Percentiles rank a stretch among this genome's conserved stretches.
Evolutionary conservation across 1,140 invertebrate species (phyloP).

Genomic region (Drosophila ananassae): DNA sequence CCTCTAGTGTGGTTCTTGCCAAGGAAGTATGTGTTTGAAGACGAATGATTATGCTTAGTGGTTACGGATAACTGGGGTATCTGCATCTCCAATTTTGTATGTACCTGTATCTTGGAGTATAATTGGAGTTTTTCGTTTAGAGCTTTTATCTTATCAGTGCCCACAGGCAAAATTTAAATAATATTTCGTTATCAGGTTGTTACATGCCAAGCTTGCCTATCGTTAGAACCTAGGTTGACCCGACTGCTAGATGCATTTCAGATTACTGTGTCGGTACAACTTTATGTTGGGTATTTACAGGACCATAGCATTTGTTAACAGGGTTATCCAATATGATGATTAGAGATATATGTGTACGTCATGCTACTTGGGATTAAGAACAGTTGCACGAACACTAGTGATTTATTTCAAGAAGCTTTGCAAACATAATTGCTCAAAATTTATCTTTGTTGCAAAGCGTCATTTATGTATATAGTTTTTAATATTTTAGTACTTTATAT

Average conservation of each 20-base stretch:
- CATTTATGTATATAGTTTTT: constrained; percentile 42
- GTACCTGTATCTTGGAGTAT: constrained; percentile 4
- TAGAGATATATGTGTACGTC: constrained; percentile 19
- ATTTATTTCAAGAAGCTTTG: constrained; percentile 40
- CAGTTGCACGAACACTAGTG: constrained; percentile 49
- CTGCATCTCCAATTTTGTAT: constrained; percentile 5
- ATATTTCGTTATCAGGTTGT: constrained; percentile 9
- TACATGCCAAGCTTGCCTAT: neutral
- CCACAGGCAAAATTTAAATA: constrained; percentile 53
- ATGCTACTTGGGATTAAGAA: constrained; percentile 45
- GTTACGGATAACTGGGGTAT: neutral
- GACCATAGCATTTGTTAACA: constrained; percentile 54
- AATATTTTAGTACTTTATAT: constrained; percentile 15
- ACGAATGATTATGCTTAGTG: constrained; percentile 72
- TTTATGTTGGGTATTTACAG: constrained; percentile 65
- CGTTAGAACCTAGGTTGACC: constrained; percentile 50
- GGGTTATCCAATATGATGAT: constrained; percentile 30
- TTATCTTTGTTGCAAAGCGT: constrained; percentile 58
- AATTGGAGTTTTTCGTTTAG: constrained; percentile 24
- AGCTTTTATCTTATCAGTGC: constrained; percentile 53
- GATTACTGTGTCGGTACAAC: constrained; percentile 44
- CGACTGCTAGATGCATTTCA: constrained; percentile 40
- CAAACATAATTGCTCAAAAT: constrained; percentile 53
- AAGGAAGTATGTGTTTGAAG: constrained; percentile 75
- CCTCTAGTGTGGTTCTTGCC: constrained; percentile 26